Base-by-base conservation (phyloP, 2,797 vertebrate genomes). In the Sciaenops ocellatus region DNA sequence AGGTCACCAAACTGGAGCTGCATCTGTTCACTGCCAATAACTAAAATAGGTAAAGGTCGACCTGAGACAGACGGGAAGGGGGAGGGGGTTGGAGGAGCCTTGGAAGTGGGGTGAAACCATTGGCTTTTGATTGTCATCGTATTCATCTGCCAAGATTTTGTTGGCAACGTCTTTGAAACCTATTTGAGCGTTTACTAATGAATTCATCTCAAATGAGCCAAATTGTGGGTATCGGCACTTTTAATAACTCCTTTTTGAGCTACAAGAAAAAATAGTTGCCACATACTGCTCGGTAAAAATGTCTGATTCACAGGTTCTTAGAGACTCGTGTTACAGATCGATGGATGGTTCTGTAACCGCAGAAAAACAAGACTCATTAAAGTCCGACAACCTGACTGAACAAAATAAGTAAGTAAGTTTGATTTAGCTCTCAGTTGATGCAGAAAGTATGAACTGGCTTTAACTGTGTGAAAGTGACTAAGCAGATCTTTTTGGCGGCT, bases 11-110 rank as follows among this genome's bases (percentile, higher is more conserved):
- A 52, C 24, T 4, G 61, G 57, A 76, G 44, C 3, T 5, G 57
- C 15, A 9, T 62, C 44, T 52, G 54, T 6, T 56, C 28, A 34
- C 42, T n/a, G 64, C 72, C 55, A 69, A 47, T 55, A 70, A 68
- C 73, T 73, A 44, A 60, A 66, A 76, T 48, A 69, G 80, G 48
- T 69, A 76, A 81, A 86, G 80, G 80, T 83, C 62, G 72, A 69
- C n/a, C 28, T 1, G 69, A 80, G 50, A n/a, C 69, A 63, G 54
- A 55, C 56, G 6, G 22, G 11, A 38, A 9, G 8, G 34, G 34
- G 34, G 34, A 18, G 26, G 11, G n/a, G 47, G 18, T 22, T 71
- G 52, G 65, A 80, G 44, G 48, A 73, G 61, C 5, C 66, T 61
- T 64, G 47, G 54, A 77, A 28, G 41, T 9, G 12, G 34, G 9